Percentiles rank a stretch among this genome's conserved stretches.
Evolutionary conservation across 1,140 invertebrate genomes (phyloP).

Genomic region (Drosophila nannoptera): DNA sequence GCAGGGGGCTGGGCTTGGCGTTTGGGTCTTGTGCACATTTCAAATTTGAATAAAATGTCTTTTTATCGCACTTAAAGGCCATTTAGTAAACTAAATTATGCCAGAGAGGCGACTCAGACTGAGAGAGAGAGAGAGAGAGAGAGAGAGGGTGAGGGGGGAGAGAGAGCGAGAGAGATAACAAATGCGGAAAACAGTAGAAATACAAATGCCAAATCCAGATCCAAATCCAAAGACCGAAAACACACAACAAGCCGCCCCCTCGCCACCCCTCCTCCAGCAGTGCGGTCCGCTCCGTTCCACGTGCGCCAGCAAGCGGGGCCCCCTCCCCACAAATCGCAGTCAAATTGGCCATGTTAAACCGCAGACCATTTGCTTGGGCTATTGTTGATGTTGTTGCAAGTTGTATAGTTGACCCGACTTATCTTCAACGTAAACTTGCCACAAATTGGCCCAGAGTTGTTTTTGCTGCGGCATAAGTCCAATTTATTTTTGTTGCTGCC

Average conservation of each 20-base stretch:
- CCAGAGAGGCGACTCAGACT: constrained; percentile 46
- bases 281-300: no score
- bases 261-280: no score
- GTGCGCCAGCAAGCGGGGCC: no score
- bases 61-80: constrained; percentile 75
- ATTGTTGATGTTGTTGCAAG: constrained; percentile 67
- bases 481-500: constrained; percentile 63
- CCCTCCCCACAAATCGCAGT: constrained; percentile 60
- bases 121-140: no score
- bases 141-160: no score
- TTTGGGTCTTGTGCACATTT: constrained; percentile 39
- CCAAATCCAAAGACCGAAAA: constrained; percentile 26
- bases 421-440: constrained; percentile 70
- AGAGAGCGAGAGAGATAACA: no score
- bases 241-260: background rate
- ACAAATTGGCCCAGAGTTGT: constrained; percentile 66
- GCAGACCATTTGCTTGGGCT: constrained; percentile 59
- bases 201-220: constrained; percentile 20
- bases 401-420: constrained; percentile 64
- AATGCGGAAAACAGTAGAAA: constrained; percentile 10
- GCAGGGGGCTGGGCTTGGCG: background rate
- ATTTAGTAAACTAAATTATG: constrained; percentile 75
- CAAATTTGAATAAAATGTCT: constrained; percentile 74
- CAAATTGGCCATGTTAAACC: constrained; percentile 76
- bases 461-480: constrained; percentile 66